Conservation (phyloP, 2,113 vertebrate genomes). For the Pogonocichla stellata region DNA sequence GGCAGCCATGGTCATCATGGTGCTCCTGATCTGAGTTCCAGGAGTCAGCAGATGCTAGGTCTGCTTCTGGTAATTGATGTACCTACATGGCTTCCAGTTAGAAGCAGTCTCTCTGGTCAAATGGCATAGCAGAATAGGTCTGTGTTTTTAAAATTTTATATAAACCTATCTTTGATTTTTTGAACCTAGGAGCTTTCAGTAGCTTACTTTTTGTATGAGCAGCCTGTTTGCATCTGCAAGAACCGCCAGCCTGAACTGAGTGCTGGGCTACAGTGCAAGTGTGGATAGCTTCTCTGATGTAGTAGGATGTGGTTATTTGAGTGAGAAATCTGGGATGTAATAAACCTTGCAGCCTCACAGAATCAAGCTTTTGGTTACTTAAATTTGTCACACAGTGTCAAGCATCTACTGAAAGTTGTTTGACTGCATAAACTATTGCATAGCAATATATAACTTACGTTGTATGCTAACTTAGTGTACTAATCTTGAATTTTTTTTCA, state of each 20-base stretch:
- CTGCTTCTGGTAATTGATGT: neutral
- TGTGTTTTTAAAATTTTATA: neutral
- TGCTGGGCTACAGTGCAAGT: neutral
- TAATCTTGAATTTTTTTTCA: neutral
- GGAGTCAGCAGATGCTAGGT: neutral
- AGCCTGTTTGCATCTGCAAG: neutral
- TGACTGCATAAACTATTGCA: neutral
- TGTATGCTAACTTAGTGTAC: neutral
- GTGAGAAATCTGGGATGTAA: neutral
- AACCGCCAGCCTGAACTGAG: neutral
- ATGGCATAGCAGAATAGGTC: neutral
- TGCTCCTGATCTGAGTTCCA: neutral
- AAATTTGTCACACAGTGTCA: neutral
- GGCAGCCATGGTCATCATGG: neutral
- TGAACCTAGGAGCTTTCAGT: neutral
- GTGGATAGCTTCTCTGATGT: neutral
- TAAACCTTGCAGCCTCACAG: neutral
- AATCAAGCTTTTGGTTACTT: neutral
- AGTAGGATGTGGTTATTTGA: neutral
- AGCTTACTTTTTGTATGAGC: neutral
- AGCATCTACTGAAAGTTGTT: neutral
- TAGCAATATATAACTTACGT: neutral
- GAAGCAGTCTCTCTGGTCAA: neutral
- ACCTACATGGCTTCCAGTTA: neutral
- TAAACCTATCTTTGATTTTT: neutral